Evolutionary conservation across 2,888 invertebrate species (phyloP).

Genomic region (Ecdyonurus torrentis): DNA sequence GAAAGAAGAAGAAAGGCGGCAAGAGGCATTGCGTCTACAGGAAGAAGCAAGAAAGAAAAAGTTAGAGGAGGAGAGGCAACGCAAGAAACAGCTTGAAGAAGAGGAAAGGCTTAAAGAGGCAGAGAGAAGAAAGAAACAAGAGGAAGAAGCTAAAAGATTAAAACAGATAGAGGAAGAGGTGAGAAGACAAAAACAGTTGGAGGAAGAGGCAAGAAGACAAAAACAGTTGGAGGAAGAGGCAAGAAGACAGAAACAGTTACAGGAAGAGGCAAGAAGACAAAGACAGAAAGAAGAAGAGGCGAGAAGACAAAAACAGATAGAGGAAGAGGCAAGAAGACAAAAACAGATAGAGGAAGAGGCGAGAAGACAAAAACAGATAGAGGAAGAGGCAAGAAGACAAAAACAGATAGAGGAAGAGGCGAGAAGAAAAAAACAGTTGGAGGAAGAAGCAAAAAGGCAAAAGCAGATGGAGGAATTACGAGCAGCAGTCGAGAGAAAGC

Average conservation of each 20-base stretch:
- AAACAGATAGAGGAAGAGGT: slow-evolving; percentile 1
- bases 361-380: too few relatives aligned
- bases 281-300: not conserved
- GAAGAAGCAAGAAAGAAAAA: not conserved
- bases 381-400: too few relatives aligned
- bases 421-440: not conserved
- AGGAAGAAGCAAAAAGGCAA: slow-evolving; percentile 1
- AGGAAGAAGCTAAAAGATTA: slow-evolving; percentile 1
- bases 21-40: slow-evolving; percentile 1
- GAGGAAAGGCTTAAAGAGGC: not conserved
- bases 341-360: too few relatives aligned
- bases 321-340: too few relatives aligned
- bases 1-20: not conserved
- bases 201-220: not conserved
- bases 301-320: too few relatives aligned
- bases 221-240: not conserved
- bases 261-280: not conserved
- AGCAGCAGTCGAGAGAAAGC: slow-evolving; percentile 5
- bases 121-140: not conserved
- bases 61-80: not conserved
- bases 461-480: slow-evolving; percentile 1
- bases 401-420: too few relatives aligned
- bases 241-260: not conserved
- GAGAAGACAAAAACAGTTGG: slow-evolving; percentile 6
- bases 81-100: slow-evolving; percentile 4